These are phyloP conservation scores for Amblyornis subalaris DNA, from an alignment of 2,113 vertebrate species.

Conservation along the genomic window DNA sequence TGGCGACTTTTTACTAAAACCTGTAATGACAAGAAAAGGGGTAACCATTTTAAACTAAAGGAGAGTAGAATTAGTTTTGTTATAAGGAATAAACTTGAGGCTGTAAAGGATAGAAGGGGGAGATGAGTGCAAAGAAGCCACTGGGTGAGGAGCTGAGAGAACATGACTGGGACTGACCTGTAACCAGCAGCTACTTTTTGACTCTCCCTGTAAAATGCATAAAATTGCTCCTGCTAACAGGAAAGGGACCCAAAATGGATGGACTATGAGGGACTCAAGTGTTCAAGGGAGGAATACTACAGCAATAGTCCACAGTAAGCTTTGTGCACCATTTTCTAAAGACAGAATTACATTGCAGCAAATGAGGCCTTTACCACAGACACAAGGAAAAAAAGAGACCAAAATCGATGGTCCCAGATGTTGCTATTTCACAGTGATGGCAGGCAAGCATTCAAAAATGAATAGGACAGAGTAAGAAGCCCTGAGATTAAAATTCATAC, in stretches of 20 bases:
- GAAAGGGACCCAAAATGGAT: not conserved
- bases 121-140: not conserved
- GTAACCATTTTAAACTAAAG: not conserved
- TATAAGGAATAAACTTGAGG: not conserved
- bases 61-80: not conserved
- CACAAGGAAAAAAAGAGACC: not conserved
- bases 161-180: rapidly evolving
- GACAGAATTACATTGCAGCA: not conserved
- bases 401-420: rapidly evolving
- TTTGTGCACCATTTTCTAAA: not conserved
- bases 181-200: not conserved
- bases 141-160: not conserved
- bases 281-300: not conserved
- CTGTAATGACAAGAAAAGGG: not conserved
- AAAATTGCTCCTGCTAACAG: not conserved
- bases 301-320: not conserved
- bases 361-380: not conserved
- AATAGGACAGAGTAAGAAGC: not conserved
- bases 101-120: not conserved
- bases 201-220: not conserved
- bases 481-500: not conserved
- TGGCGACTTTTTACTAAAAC: not conserved
- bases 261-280: not conserved
- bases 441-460: not conserved
- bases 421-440: not conserved